A percentile compares a stretch with the other conserved stretches of the same genome.
Conservation (phyloP, 2,888 invertebrate genomes). For the Anagyrus pseudococci region DNA sequence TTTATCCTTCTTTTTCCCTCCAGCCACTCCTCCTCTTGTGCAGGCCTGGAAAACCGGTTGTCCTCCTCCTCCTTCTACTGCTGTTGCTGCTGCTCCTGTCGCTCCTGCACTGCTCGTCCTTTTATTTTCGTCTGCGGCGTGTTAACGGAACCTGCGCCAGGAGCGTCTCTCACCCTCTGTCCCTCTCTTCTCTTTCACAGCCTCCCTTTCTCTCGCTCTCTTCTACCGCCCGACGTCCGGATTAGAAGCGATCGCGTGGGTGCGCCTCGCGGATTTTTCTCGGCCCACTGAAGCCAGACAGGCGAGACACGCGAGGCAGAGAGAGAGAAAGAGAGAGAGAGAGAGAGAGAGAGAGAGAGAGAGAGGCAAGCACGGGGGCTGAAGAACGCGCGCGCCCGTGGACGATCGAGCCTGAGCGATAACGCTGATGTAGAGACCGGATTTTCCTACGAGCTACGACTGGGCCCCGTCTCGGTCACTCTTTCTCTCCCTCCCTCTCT, state of each 20-base stretch:
- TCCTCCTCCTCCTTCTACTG: background rate
- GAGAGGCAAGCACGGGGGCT: too few relatives aligned
- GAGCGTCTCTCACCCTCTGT: too few relatives aligned
- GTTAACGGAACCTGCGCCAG: too few relatives aligned
- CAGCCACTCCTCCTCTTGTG: background rate
- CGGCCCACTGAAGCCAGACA: too few relatives aligned
- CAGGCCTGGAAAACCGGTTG: too few relatives aligned
- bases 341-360: background rate
- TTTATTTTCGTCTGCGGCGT: too few relatives aligned
- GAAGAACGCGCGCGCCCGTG: background rate
- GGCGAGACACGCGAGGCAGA: too few relatives aligned
- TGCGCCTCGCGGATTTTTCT: background rate
- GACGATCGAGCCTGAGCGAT: constrained; percentile 1
- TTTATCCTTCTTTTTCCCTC: too few relatives aligned
- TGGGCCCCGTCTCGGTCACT: too few relatives aligned
- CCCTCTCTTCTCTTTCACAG: constrained; percentile 1
- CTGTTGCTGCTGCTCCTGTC: too few relatives aligned
- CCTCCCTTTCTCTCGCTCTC: background rate
- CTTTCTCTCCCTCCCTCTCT: too few relatives aligned
- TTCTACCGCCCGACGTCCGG: background rate
- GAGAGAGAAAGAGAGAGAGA: background rate
- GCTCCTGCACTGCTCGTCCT: too few relatives aligned
- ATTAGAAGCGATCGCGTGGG: background rate
- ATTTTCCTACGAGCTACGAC: background rate
- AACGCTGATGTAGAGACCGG: background rate